These are phyloP conservation scores for Campoletis sonorensis DNA, from an alignment of 1,140 invertebrate genomes.

Conservation along the genomic window DNA sequence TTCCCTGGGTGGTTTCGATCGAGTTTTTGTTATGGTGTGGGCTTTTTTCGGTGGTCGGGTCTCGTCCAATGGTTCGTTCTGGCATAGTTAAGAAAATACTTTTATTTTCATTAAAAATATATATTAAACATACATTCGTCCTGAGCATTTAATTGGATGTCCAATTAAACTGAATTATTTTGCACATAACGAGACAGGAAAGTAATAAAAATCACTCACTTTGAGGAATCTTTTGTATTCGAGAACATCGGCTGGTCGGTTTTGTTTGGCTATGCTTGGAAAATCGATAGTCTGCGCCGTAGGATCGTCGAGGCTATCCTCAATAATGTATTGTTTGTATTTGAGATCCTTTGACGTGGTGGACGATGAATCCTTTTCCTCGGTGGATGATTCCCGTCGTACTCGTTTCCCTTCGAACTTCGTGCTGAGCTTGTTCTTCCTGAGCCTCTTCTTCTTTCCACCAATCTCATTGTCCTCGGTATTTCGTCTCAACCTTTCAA, in stretches of 20 bases:
- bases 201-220: slow-evolving; percentile 51
- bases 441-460: slow-evolving; percentile 7
- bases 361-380: slow-evolving; percentile 37
- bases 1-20: slow-evolving; percentile 57
- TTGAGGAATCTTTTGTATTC: slow-evolving; percentile 67
- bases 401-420: slow-evolving; percentile 51
- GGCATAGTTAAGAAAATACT: slow-evolving; percentile 14
- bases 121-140: too few species aligned
- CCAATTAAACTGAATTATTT: too few species aligned
- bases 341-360: slow-evolving; percentile 41
- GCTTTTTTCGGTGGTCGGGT: slow-evolving; percentile 64
- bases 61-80: slow-evolving; percentile 65
- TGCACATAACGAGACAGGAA: not conserved
- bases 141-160: too few species aligned
- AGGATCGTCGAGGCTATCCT: slow-evolving; percentile 47
- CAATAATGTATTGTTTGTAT: slow-evolving; percentile 53
- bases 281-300: slow-evolving; percentile 60
- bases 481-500: slow-evolving; percentile 64
- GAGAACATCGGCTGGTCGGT: slow-evolving; percentile 65
- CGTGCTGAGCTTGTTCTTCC: not conserved
- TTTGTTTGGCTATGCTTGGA: slow-evolving; percentile 59
- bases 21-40: slow-evolving; percentile 56
- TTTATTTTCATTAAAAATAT: not conserved
- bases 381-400: slow-evolving; percentile 43
- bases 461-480: slow-evolving; percentile 48